Base-by-base conservation (phyloP, 2,888 invertebrate genomes). In the Synergus laeviventris region DNA sequence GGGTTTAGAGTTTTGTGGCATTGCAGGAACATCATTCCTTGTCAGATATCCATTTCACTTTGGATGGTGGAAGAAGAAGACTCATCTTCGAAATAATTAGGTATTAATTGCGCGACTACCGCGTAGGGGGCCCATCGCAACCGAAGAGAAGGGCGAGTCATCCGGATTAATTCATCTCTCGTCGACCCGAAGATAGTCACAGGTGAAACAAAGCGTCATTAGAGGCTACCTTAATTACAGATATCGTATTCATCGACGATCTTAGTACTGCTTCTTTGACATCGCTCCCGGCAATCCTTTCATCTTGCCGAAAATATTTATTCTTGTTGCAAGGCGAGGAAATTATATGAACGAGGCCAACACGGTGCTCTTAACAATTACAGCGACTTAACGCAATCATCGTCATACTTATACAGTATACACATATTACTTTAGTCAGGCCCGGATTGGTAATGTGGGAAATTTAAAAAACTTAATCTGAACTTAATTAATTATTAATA, bases 251-350 rank as follows among this genome's bases (percentile, higher is more conserved):
- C 81, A 82, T 80, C 78, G 78, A 78, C 75, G 78, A 78, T 77
- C 78, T 75, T 70, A 81, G 74, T 79, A 81, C 80, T 80, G 79
- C 81, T 83, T 81, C 84, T 86, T 88, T 86, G 85, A 85, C 87
- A 86, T 84, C 82, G 81, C 75, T 79, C 82, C 79, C 82, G 81
- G 75, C 76, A 74, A 73, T 76, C 84, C 86, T 90, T 89, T 89
- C 87, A 89, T 89, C 88, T 87, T 81, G 85, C 89, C 89, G 89
- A 87, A 87, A 83, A 86, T 86, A 85, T 86, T 84, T 84, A 86
- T 87, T 86, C 84, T 76, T 78, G 79, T 64, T 76, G 82, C 77
- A 77, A 79, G 79, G 74, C 74, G 80, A 75, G 81, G 75, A 80
- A 82, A 82, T 84, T 81, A 82, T 83, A 81, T 77, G 77, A 62